phyloP scores from a whole-genome alignment of 2,888 invertebrate genomes.

The Cantharis rustica region DNA sequence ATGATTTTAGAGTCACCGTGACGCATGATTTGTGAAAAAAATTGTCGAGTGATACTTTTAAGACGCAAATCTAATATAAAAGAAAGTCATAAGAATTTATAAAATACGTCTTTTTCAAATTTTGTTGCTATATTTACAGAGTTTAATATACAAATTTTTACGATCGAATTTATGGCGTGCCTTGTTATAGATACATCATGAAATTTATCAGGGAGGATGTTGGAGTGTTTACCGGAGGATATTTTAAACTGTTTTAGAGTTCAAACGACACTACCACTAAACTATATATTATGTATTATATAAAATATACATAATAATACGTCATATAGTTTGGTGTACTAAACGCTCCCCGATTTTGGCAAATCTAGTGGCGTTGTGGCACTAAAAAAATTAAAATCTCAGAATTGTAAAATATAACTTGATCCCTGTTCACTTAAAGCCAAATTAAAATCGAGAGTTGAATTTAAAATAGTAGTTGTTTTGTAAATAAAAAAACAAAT shows the following conservation, averaged over 20 bases:
- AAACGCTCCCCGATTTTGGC: neutral
- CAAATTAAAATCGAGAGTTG: neutral
- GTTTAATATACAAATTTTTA: neutral
- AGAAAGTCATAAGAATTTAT: neutral
- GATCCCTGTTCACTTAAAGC: neutral
- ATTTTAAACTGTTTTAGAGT: neutral
- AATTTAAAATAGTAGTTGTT: neutral
- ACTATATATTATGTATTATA: too few species aligned
- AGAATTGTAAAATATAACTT: conserved; percentile 16
- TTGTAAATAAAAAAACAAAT: conserved; percentile 1
- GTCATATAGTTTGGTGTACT: neutral
- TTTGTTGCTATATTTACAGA: neutral
- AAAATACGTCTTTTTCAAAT: neutral
- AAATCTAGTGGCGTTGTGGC: neutral
- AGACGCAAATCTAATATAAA: neutral
- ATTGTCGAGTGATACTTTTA: neutral
- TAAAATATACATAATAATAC: too few species aligned
- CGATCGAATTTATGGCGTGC: neutral
- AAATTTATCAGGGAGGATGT: neutral
- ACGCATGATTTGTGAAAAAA: neutral
- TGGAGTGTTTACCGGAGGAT: neutral
- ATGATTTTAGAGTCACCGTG: neutral
- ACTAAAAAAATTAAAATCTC: neutral
- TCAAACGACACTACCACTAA: neutral
- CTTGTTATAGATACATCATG: neutral